phyloP scores from a whole-genome alignment of 2,113 vertebrate genomes.

The Neoarius graeffei region DNA sequence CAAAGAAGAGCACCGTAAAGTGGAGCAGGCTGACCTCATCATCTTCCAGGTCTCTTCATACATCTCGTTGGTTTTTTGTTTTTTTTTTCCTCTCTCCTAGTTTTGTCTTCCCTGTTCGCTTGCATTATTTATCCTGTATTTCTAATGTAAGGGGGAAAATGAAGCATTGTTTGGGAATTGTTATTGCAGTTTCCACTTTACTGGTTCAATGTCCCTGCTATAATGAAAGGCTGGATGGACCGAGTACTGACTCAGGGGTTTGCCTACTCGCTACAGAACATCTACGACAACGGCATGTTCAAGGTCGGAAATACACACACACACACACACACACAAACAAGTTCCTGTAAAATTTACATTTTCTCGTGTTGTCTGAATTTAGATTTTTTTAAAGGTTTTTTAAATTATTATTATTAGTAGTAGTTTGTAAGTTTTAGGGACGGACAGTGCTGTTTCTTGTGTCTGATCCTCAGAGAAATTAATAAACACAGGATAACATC shows the following conservation, averaged over 20 bases:
- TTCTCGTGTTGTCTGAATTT: neutral
- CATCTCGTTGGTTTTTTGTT: neutral
- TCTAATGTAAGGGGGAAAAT: neutral
- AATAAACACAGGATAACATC: too few relatives aligned
- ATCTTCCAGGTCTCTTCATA: constrained; percentile 81
- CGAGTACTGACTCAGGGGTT: constrained; percentile 76
- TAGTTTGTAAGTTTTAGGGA: neutral
- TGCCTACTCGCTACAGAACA: constrained; percentile 69
- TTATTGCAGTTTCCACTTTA: constrained; percentile 80
- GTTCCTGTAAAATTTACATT: neutral
- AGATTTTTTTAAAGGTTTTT: neutral
- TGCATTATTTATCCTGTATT: neutral
- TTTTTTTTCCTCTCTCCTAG: neutral
- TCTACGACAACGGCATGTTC: constrained; percentile 79
- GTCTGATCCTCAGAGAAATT: too few relatives aligned
- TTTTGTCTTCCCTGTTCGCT: neutral
- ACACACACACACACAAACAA: too few relatives aligned
- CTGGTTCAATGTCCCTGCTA: constrained; percentile 82
- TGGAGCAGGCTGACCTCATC: constrained; percentile 78
- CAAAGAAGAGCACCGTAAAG: constrained; percentile 75
- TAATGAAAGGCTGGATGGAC: constrained; percentile 86
- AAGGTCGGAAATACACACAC: constrained; percentile 65
- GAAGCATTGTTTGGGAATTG: neutral
- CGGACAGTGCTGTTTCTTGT: too few relatives aligned
- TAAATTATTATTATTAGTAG: too few relatives aligned